phyloP scores from a whole-genome alignment of 2,113 vertebrate species.

The Callipepla californica region DNA sequence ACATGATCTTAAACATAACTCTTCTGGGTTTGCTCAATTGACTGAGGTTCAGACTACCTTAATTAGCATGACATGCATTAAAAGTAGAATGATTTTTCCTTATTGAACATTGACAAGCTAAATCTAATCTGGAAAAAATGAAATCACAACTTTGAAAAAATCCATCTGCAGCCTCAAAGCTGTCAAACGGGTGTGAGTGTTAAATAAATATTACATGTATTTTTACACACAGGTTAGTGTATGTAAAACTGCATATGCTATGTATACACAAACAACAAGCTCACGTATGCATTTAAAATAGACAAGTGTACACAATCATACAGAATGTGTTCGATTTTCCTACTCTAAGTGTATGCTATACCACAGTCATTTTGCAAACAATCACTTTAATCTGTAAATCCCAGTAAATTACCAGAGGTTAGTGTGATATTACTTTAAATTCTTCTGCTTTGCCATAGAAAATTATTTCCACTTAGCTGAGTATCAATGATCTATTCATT shows the following conservation, averaged over 20 bases:
- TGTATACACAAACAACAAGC: constrained; percentile 31
- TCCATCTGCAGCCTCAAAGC: constrained; percentile 20
- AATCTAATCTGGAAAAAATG: neutral
- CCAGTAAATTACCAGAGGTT: constrained; percentile 81
- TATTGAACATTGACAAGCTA: neutral
- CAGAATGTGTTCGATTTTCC: constrained; percentile 6
- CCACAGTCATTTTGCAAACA: constrained; percentile 51
- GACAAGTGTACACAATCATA: neutral
- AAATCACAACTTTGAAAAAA: neutral
- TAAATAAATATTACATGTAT: constrained; percentile 37
- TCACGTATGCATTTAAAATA: neutral
- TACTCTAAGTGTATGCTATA: constrained; percentile 24
- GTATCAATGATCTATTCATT: constrained; percentile 92
- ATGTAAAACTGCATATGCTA: constrained; percentile 16
- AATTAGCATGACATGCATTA: neutral
- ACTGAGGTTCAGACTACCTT: neutral
- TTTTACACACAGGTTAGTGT: constrained; percentile 8
- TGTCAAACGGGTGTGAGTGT: constrained; percentile 16
- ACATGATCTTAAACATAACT: neutral
- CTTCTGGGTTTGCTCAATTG: neutral
- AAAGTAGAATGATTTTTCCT: neutral
- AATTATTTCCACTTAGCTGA: constrained; percentile 95
- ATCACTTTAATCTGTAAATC: constrained; percentile 79
- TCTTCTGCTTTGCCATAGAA: constrained; percentile 85
- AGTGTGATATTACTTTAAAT: constrained; percentile 83